Percentiles rank a stretch among this genome's conserved stretches.
Conservation (phyloP, 2,797 vertebrate genomes). For the Lateolabrax maculatus region DNA sequence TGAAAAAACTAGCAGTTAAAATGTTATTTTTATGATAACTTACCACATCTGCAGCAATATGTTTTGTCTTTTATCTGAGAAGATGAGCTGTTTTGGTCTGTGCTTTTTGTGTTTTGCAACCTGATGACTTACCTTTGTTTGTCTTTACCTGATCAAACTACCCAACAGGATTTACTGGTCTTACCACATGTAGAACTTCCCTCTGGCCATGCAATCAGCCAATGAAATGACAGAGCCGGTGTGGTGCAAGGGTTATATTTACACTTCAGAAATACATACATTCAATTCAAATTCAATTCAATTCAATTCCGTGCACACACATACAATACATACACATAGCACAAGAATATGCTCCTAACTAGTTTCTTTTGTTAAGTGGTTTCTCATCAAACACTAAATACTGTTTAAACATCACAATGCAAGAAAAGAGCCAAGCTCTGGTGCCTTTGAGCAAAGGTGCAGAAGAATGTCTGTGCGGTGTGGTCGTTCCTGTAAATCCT, state of each 20-base stretch:
- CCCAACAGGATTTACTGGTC: slow-evolving; percentile 48
- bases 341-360: too few relatives aligned
- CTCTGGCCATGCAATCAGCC: not conserved
- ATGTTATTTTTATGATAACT: too few relatives aligned
- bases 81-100: not conserved
- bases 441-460: not conserved
- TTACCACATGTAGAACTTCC: not conserved
- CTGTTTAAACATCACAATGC: not conserved
- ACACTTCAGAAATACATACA: not conserved
- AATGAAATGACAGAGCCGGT: not conserved
- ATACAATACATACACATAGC: too few relatives aligned
- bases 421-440: not conserved
- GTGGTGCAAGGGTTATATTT: not conserved
- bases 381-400: not conserved
- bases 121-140: slow-evolving; percentile 13
- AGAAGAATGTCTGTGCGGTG: not conserved
- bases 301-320: too few relatives aligned
- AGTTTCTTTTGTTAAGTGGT: not conserved
- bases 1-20: too few relatives aligned
- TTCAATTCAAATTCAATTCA: too few relatives aligned
- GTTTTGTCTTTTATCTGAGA: not conserved
- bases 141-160: not conserved
- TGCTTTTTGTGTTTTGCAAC: not conserved
- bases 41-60: slow-evolving; percentile 13
- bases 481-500: slow-evolving; percentile 33